Evolutionary conservation across 2,113 vertebrate genomes (phyloP), one percentile per base, ranked within the genome.

Genomic region (Eudyptes chrysolophus): DNA sequence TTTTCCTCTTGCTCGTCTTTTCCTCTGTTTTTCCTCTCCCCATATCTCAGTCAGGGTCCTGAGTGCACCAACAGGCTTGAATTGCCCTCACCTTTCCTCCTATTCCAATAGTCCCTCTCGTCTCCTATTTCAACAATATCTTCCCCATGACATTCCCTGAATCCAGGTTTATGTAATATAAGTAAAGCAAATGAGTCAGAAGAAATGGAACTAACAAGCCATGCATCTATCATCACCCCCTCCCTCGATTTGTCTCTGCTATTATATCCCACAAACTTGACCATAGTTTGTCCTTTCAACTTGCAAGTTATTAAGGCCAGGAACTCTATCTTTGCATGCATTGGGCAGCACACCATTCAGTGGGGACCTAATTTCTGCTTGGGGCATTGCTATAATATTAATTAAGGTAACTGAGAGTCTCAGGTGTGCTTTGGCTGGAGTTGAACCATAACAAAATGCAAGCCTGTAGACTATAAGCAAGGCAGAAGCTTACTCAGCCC

Each of bases 381-480:
- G 42, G 36, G 52, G 34, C 44, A 84, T 90, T 82, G 36, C 87
- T 87, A 34, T 55, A 52, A 49, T 72, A 87, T 89, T 96, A 76
- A 68, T 95, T 94, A 84, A 57, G 65, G 87, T 87, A 91, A 92
- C 30, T 72, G 72, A 76, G 65, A 89, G 74, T 84, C 92, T 95
- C 91, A 95, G 94, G 92, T 95, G 89, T 94, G 81, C 80, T 92
- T 91, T 89, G 61, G n/a, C 81, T 94, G 91, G 57, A 96, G 60
- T 17, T 84, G 61, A 94, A 91, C 89, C 49, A 14, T 65, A 79
- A 87, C 36, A 69, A 82, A 96, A 95, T 87, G 22, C 36, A 60
- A 89, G 36, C 1, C 86, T 87, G 46, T 70, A 38, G 83, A 81
- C 38, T 80, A 10, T 22, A 84, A 93, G 71, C n/a, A 70, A 49